These are phyloP conservation scores for Psephotus haematonotus DNA, from an alignment of 2,113 vertebrate species.

Conservation along the genomic window DNA sequence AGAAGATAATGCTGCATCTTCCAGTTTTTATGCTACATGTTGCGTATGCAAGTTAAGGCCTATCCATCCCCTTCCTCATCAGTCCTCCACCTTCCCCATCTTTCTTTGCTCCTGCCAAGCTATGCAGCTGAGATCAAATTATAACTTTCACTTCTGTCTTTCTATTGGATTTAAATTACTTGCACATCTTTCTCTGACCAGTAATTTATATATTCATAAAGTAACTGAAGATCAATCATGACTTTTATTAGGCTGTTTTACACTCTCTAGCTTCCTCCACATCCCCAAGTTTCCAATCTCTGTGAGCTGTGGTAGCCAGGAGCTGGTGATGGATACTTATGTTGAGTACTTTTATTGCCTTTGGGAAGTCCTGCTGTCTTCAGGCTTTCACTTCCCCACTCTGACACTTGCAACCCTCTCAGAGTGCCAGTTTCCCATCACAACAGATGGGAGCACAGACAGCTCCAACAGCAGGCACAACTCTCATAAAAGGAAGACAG, in stretches of 20 bases:
- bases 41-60: neutral
- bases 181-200: neutral
- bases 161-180: neutral
- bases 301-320: neutral
- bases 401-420: neutral
- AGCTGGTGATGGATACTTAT: neutral
- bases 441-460: neutral
- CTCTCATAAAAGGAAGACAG: neutral
- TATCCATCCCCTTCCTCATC: neutral
- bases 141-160: neutral
- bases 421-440: rapidly evolving
- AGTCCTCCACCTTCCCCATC: neutral
- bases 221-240: neutral
- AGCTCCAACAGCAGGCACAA: neutral
- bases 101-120: neutral
- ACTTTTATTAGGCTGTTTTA: neutral
- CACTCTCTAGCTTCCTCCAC: neutral
- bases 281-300: neutral
- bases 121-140: neutral
- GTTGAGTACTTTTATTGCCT: neutral
- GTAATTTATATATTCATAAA: neutral
- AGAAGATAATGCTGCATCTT: neutral
- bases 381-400: rapidly evolving
- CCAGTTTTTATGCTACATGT: neutral
- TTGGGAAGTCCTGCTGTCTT: neutral